Conservation (phyloP, 1,140 invertebrate genomes). For the Lucilia sericata region DNA sequence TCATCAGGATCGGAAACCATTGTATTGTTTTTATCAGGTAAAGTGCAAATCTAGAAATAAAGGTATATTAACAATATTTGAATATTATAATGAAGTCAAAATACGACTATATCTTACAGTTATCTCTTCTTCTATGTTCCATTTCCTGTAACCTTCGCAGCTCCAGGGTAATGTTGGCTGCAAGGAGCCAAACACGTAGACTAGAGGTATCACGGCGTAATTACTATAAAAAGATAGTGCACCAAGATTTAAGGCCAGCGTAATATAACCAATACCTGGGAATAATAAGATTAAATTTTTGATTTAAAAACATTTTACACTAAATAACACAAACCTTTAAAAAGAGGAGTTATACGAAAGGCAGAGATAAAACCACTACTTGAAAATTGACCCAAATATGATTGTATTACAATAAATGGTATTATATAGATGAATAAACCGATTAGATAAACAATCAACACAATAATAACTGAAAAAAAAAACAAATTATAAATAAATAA, state of each 20-base stretch:
- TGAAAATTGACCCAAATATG: conserved; percentile 63
- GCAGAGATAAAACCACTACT: conserved; percentile 62
- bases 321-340: conserved; percentile 52
- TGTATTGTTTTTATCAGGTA: conserved; percentile 31
- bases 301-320: not conserved
- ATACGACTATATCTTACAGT: too few species aligned
- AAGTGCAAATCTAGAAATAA: not conserved
- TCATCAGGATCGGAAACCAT: not conserved
- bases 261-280: conserved; percentile 62
- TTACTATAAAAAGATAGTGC: conserved; percentile 55
- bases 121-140: too few species aligned
- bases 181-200: conserved; percentile 55
- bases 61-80: too few species aligned
- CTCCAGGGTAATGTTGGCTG: too few species aligned
- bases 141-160: conserved; percentile 52
- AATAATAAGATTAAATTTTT: not conserved
- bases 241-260: conserved; percentile 50
- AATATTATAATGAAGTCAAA: too few species aligned
- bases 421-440: conserved; percentile 59
- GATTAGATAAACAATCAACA: conserved; percentile 48
- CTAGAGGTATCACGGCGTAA: conserved; percentile 56
- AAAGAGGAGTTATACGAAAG: conserved; percentile 60
- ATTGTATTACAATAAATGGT: conserved; percentile 60
- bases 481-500: not conserved
- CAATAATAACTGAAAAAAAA: too few species aligned